phyloP scores from a whole-genome alignment of 1,140 invertebrate species.

The Scaptomyza pallida region DNA sequence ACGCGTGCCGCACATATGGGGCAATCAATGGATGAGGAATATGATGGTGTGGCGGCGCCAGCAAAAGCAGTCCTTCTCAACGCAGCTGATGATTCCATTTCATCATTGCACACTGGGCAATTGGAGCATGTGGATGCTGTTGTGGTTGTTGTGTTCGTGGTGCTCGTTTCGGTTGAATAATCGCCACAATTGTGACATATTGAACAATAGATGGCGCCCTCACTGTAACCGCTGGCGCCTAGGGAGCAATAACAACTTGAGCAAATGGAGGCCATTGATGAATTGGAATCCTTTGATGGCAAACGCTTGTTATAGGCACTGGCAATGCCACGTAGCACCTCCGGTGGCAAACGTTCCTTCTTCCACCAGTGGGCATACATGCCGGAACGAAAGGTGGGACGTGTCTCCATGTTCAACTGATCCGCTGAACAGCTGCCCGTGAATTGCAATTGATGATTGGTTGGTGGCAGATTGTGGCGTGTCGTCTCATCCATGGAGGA shows the following conservation, averaged over 20 bases:
- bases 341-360: conserved; percentile 91
- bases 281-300: conserved; percentile 59
- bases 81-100: conserved; percentile 9
- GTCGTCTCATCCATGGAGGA: conserved; percentile 58
- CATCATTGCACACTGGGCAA: conserved; percentile 71
- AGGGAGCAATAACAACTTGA: conserved; percentile 54
- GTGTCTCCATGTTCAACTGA: conserved; percentile 39
- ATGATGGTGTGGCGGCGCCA: conserved; percentile 29
- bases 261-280: conserved; percentile 42
- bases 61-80: conserved; percentile 19
- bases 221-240: conserved; percentile 71
- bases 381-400: conserved; percentile 89
- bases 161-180: conserved; percentile 46
- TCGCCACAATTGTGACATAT: conserved; percentile 73
- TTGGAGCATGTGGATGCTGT: conserved; percentile 56
- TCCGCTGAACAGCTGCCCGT: conserved; percentile 63
- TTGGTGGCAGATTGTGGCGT: background rate
- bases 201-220: conserved; percentile 70
- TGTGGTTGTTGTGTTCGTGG: conserved; percentile 70
- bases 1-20: conserved; percentile 64
- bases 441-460: conserved; percentile 41
- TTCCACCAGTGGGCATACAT: conserved; percentile 96
- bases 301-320: conserved; percentile 77
- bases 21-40: conserved; percentile 69
- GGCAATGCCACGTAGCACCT: conserved; percentile 86